A percentile compares a stretch with the other conserved stretches of the same genome.
phyloP scores from a whole-genome alignment of 2,888 invertebrate species.

The Erebia epiphron region DNA sequence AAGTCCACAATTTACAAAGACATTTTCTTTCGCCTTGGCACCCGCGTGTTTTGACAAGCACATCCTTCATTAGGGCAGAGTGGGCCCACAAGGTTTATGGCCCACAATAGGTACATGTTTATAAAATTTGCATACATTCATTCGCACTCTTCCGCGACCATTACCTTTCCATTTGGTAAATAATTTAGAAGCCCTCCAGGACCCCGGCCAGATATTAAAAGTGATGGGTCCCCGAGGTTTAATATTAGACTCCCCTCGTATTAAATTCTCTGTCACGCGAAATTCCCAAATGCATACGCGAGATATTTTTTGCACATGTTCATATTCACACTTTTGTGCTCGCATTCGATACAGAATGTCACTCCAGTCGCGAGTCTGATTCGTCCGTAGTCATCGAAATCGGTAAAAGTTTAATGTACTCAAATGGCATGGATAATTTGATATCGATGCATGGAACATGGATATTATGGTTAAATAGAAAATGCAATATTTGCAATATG shows the following conservation, averaged over 20 bases:
- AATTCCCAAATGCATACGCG: slow-evolving; percentile 82
- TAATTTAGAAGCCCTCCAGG: slow-evolving; percentile 82
- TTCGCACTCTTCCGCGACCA: slow-evolving; percentile 79
- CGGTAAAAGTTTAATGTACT: slow-evolving; percentile 24
- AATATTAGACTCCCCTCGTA: slow-evolving; percentile 82
- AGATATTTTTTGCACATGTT: slow-evolving; percentile 83
- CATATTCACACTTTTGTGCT: slow-evolving; percentile 75
- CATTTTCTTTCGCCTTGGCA: slow-evolving; percentile 58
- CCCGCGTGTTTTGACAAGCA: slow-evolving; percentile 52
- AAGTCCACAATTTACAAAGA: slow-evolving; percentile 53
- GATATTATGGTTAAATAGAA: slow-evolving; percentile 4
- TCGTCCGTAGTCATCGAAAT: slow-evolving; percentile 31
- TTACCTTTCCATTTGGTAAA: slow-evolving; percentile 83
- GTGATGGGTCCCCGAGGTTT: slow-evolving; percentile 82
- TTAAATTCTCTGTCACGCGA: slow-evolving; percentile 82
- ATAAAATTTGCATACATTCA: slow-evolving; percentile 81
- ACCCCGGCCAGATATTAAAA: slow-evolving; percentile 81
- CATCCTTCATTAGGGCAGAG: slow-evolving; percentile 65
- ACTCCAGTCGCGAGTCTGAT: slow-evolving; percentile 61
- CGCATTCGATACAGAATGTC: slow-evolving; percentile 80
- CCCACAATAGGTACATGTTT: slow-evolving; percentile 72
- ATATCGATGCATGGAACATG: slow-evolving; percentile 12
- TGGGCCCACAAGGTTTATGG: slow-evolving; percentile 63
- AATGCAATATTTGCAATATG: slow-evolving; percentile 26
- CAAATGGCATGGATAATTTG: slow-evolving; percentile 19